A percentile compares a stretch with the other conserved stretches of the same genome.
Evolutionary conservation across 2,113 vertebrate species (phyloP).

Genomic region (Dryoscopus gambensis): DNA sequence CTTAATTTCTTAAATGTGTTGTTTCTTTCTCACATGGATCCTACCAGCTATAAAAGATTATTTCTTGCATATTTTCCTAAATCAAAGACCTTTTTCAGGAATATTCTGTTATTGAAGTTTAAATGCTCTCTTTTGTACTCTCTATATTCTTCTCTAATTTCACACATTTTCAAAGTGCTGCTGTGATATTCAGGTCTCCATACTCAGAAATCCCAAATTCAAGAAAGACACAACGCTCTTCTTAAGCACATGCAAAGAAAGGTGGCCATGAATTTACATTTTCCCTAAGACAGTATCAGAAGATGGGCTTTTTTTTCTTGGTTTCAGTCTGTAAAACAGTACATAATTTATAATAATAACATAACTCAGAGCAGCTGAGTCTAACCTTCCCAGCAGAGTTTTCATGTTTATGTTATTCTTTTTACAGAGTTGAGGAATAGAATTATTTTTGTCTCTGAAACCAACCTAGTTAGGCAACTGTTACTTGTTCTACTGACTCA

Average conservation of each 20-base stretch:
- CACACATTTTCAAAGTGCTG: background rate
- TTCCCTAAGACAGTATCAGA: background rate
- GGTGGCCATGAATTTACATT: background rate
- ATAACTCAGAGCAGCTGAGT: background rate
- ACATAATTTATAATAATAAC: background rate
- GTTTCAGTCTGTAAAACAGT: background rate
- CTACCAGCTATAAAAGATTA: background rate
- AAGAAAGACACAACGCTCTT: background rate
- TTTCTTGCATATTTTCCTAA: background rate
- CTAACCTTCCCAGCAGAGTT: background rate
- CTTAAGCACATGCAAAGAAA: background rate
- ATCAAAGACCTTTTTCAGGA: background rate
- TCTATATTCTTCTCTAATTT: background rate
- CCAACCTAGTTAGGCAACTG: background rate
- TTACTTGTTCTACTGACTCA: background rate
- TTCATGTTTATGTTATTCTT: background rate
- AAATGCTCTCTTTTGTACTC: background rate
- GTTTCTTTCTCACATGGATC: background rate
- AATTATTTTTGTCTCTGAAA: background rate
- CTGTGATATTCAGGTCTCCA: accelerated
- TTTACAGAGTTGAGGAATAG: background rate
- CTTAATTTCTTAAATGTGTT: background rate
- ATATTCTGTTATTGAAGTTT: background rate
- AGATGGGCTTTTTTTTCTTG: background rate
- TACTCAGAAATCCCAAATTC: background rate